Conservation (phyloP, 1,140 invertebrate species). For the Heterodera schachtii region DNA sequence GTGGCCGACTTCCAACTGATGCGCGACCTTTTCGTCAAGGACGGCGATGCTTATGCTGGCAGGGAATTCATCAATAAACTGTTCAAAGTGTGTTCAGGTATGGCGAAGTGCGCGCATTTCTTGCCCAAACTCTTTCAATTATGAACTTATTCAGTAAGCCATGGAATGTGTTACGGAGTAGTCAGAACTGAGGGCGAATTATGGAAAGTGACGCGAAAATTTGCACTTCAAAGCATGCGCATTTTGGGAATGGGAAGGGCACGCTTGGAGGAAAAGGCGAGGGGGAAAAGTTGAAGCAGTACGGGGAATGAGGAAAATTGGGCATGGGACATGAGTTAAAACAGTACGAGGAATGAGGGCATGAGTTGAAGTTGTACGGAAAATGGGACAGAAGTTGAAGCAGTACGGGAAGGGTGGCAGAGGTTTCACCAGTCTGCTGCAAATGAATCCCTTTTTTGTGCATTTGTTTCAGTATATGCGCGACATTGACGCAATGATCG, state of each 20-base stretch:
- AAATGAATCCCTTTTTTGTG: too few relatives aligned
- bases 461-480: neutral
- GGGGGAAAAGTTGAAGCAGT: neutral
- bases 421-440: neutral
- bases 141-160: neutral
- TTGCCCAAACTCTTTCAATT: neutral
- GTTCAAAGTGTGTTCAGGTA: slow-evolving; percentile 6
- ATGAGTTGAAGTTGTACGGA: too few relatives aligned
- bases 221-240: slow-evolving; percentile 42
- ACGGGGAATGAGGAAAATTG: too few relatives aligned
- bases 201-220: slow-evolving; percentile 31
- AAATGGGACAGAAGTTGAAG: neutral
- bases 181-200: slow-evolving; percentile 17
- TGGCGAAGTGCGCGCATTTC: neutral
- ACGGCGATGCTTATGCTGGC: slow-evolving; percentile 15
- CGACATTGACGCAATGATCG: neutral
- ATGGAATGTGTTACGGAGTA: slow-evolving; percentile 16
- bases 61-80: slow-evolving; percentile 15
- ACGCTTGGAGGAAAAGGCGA: slow-evolving; percentile 33
- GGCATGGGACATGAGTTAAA: neutral
- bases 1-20: slow-evolving; percentile 30
- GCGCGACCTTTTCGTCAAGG: slow-evolving; percentile 24
- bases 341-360: too few relatives aligned
- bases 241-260: slow-evolving; percentile 45
- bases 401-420: neutral